Percentiles rank a stretch among this genome's conserved stretches.
These are phyloP conservation scores for Zele albiditarsus DNA, from an alignment of 2,888 invertebrate species.

Conservation along the genomic window DNA sequence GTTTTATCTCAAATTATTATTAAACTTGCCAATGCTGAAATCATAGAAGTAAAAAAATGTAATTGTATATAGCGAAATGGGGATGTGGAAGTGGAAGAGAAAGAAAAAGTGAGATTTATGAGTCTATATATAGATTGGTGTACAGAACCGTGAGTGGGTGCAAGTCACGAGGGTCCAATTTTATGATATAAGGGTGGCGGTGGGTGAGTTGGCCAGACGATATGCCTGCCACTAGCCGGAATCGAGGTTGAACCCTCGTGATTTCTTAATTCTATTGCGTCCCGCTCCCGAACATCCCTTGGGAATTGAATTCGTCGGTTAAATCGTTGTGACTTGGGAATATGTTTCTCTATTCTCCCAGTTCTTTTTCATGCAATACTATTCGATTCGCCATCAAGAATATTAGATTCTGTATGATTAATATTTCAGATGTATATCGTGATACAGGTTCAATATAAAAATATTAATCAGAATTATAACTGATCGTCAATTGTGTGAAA, in stretches of 20 bases:
- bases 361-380: not conserved
- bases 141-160: conserved; percentile 28
- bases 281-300: conserved; percentile 22
- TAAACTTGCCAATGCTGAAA: not conserved
- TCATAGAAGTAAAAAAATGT: not conserved
- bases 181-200: conserved; percentile 15
- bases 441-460: not conserved
- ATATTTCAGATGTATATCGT: not conserved
- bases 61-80: not conserved
- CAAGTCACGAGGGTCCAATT: conserved; percentile 23
- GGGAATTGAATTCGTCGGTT: conserved; percentile 35
- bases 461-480: not conserved
- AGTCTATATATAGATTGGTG: conserved; percentile 1
- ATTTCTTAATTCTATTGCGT: conserved; percentile 49
- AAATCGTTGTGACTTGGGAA: conserved; percentile 34
- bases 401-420: not conserved
- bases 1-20: not conserved
- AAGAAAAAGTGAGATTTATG: not conserved
- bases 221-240: not conserved
- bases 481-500: too few relatives aligned
- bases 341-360: conserved; percentile 13
- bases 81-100: conserved; percentile 18
- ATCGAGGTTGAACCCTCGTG: conserved; percentile 43
- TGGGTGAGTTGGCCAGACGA: conserved; percentile 5
- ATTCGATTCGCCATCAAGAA: not conserved